Evolutionary conservation across 1,140 invertebrate genomes (phyloP).

Genomic region (Microplitis demolitor): DNA sequence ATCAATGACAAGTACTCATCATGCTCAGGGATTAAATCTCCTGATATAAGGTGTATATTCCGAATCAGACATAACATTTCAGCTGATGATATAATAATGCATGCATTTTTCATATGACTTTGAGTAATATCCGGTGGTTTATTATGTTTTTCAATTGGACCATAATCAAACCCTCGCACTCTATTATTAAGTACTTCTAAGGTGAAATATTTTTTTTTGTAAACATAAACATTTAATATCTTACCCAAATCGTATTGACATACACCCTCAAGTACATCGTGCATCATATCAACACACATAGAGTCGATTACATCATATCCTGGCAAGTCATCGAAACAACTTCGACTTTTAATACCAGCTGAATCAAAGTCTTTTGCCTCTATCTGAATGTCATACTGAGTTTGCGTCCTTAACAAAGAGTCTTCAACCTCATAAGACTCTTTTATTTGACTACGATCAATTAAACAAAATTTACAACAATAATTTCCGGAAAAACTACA

Average conservation of each 20-base stretch:
- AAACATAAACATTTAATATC: neutral
- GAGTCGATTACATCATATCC: neutral
- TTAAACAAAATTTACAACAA: too few species aligned
- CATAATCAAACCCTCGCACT: neutral
- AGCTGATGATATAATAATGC: constrained; percentile 13
- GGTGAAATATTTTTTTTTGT: neutral
- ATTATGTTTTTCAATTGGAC: neutral
- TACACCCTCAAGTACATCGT: neutral
- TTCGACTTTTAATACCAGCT: too few species aligned
- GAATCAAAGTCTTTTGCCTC: too few species aligned
- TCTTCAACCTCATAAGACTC: too few species aligned
- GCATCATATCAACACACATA: neutral
- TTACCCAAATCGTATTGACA: neutral
- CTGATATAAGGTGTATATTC: constrained; percentile 24
- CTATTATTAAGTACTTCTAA: neutral
- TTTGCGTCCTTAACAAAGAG: too few species aligned
- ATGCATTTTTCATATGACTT: neutral
- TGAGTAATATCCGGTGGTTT: neutral
- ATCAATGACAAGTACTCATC: constrained; percentile 23
- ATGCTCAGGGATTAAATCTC: constrained; percentile 19
- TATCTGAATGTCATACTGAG: too few species aligned
- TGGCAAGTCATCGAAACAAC: too few species aligned
- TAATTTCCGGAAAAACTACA: too few species aligned
- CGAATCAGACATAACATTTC: constrained; percentile 18
- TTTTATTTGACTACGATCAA: too few species aligned